Evolutionary conservation across 1,140 invertebrate genomes (phyloP).

Genomic region (Bombus balteatus): DNA sequence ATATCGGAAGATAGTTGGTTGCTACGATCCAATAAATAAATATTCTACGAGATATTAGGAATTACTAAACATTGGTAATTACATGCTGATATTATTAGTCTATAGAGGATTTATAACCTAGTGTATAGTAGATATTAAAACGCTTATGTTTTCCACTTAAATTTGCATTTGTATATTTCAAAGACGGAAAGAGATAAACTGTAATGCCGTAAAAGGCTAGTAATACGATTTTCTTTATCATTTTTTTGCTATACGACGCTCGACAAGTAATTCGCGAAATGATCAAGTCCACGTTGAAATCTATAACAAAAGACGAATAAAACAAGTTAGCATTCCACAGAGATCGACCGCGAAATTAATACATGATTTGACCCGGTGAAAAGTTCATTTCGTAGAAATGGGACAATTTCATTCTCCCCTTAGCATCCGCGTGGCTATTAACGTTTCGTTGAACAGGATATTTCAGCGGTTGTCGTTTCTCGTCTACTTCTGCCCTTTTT

Average conservation of each 20-base stretch:
- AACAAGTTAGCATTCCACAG: not conserved
- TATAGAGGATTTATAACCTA: too few species aligned
- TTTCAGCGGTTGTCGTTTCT: not conserved
- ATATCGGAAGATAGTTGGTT: not conserved
- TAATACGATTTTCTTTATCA: not conserved
- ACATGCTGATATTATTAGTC: not conserved
- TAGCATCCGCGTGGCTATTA: not conserved
- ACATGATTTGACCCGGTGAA: not conserved
- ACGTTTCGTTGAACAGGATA: conserved; percentile 8
- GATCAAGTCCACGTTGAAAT: not conserved
- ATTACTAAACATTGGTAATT: not conserved
- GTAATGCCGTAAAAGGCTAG: not conserved
- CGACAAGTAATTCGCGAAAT: not conserved
- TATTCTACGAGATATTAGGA: not conserved
- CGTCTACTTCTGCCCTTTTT: not conserved
- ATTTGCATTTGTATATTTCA: not conserved
- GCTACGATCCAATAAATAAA: not conserved
- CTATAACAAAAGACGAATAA: not conserved
- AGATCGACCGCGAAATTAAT: not conserved
- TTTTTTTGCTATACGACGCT: not conserved
- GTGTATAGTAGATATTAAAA: too few species aligned
- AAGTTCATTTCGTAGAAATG: not conserved
- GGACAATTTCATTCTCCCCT: not conserved
- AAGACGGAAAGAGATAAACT: not conserved
- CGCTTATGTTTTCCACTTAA: too few species aligned